Conservation (phyloP, 2,113 vertebrate species). For the Pagrus major region DNA sequence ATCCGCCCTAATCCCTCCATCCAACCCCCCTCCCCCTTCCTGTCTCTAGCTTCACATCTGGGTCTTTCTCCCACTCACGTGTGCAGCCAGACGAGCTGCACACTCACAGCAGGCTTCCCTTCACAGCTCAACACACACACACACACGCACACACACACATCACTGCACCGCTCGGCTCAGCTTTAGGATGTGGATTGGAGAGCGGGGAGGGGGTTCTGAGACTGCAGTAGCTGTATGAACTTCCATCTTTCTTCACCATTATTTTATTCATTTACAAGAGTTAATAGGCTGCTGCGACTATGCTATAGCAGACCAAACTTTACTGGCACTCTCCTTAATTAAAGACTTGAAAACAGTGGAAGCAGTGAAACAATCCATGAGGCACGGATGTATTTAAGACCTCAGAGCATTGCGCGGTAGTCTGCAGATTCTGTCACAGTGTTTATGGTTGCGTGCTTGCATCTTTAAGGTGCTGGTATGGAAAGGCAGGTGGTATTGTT, state of each 20-base stretch:
- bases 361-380: neutral
- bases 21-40: conserved; percentile 28
- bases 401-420: neutral
- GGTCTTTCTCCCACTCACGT: conserved; percentile 80
- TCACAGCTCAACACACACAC: conserved; percentile 50
- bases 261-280: conserved; percentile 10
- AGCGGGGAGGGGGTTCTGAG: conserved; percentile 13
- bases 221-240: conserved; percentile 50
- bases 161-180: conserved; percentile 43
- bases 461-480: conserved; percentile 21
- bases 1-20: conserved; percentile 66
- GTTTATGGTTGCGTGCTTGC: conserved; percentile 15
- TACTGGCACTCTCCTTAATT: neutral
- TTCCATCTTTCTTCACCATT: conserved; percentile 31
- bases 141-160: conserved; percentile 38
- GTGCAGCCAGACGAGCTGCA: conserved; percentile 78
- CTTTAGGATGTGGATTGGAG: conserved; percentile 51
- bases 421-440: neutral
- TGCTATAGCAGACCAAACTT: neutral
- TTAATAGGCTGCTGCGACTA: neutral
- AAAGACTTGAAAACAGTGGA: neutral
- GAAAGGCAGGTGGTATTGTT: conserved; percentile 55
- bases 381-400: neutral
- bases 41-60: conserved; percentile 78
- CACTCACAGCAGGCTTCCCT: conserved; percentile 73